These are phyloP conservation scores for Lycaon pictus DNA, from an alignment of 2,113 vertebrate genomes.

Conservation along the genomic window DNA sequence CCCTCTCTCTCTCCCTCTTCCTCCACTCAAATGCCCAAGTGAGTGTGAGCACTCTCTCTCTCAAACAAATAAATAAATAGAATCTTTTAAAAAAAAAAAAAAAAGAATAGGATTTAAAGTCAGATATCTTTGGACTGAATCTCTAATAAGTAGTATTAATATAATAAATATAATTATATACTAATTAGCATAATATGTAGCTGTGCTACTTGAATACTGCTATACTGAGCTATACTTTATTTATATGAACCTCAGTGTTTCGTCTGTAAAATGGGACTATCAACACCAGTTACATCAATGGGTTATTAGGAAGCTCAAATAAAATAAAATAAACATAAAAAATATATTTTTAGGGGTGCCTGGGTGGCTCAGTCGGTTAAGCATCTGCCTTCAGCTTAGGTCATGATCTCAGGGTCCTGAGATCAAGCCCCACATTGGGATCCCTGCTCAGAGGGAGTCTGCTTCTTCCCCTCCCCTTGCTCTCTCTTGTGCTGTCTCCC, in stretches of 20 bases:
- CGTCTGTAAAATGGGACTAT: constrained; percentile 11
- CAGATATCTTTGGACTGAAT: background rate
- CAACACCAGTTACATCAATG: background rate
- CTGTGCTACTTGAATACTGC: background rate
- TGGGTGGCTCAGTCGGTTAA: too few species aligned
- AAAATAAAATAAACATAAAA: constrained; percentile 1
- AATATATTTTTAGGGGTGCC: background rate
- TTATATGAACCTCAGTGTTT: background rate
- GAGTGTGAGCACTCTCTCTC: background rate
- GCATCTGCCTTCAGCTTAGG: too few species aligned
- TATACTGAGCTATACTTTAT: background rate
- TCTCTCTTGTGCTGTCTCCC: too few species aligned
- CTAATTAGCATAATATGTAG: background rate
- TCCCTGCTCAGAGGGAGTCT: too few species aligned
- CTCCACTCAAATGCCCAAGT: background rate
- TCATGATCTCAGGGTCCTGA: too few species aligned
- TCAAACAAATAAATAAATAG: background rate
- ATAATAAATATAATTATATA: background rate
- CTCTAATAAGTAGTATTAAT: background rate
- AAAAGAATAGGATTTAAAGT: background rate
- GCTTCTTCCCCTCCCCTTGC: too few species aligned
- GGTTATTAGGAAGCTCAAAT: background rate
- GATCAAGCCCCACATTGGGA: too few species aligned
- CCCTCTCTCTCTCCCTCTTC: background rate
- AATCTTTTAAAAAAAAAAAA: background rate